Percentiles rank a stretch among this genome's conserved stretches.
These are phyloP conservation scores for Melinaea marsaeus DNA, from an alignment of 2,888 invertebrate genomes.

Conservation along the genomic window DNA sequence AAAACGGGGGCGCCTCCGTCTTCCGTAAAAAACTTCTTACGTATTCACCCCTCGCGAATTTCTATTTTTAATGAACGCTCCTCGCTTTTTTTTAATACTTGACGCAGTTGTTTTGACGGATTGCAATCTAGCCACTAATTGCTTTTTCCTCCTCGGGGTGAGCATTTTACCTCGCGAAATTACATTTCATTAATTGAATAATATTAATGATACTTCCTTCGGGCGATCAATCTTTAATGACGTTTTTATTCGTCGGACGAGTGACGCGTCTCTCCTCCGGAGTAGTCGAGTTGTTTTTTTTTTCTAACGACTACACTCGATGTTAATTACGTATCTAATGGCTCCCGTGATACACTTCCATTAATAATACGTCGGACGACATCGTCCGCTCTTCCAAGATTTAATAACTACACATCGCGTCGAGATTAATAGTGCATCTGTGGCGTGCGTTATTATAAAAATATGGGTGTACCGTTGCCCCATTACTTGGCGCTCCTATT, in stretches of 20 bases:
- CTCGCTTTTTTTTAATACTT: slow-evolving; percentile 65
- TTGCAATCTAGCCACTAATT: slow-evolving; percentile 78
- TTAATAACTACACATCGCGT: slow-evolving; percentile 66
- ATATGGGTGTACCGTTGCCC: slow-evolving; percentile 42
- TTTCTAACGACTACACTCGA: slow-evolving; percentile 62
- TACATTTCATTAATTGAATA: slow-evolving; percentile 78
- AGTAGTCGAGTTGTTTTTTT: slow-evolving; percentile 53
- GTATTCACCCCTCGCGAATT: slow-evolving; percentile 76
- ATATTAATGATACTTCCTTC: slow-evolving; percentile 76
- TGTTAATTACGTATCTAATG: slow-evolving; percentile 76
- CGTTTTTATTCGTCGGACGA: slow-evolving; percentile 73
- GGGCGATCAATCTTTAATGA: slow-evolving; percentile 75
- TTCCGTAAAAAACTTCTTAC: slow-evolving; percentile 77
- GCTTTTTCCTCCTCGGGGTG: slow-evolving; percentile 76
- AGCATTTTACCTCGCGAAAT: slow-evolving; percentile 69
- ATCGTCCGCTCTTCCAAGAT: slow-evolving; percentile 65
- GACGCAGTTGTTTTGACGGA: slow-evolving; percentile 77
- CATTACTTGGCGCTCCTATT: slow-evolving; percentile 37
- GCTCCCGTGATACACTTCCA: slow-evolving; percentile 78
- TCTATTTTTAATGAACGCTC: slow-evolving; percentile 75
- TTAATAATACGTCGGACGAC: slow-evolving; percentile 71
- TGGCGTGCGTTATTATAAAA: slow-evolving; percentile 64
- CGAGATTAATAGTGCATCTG: slow-evolving; percentile 73
- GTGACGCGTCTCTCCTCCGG: slow-evolving; percentile 56
- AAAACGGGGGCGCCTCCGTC: slow-evolving; percentile 73